phyloP scores from a whole-genome alignment of 2,113 vertebrate species.

The Podilymbus podiceps region DNA sequence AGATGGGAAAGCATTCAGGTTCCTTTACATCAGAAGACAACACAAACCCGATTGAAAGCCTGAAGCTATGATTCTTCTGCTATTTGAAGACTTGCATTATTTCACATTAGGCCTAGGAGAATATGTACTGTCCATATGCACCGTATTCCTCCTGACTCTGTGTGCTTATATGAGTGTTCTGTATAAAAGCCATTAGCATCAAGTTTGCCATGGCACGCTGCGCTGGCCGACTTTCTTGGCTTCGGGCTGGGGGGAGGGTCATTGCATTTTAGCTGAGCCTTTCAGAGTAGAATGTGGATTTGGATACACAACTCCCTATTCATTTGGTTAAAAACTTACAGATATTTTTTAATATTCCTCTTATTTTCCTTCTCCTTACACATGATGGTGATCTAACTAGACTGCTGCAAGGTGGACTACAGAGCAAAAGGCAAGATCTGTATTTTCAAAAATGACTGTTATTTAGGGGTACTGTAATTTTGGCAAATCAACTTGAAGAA shows the following conservation, averaged over 20 bases:
- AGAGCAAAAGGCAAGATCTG: background rate
- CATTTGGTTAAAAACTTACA: background rate
- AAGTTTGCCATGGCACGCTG: background rate
- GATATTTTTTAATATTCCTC: background rate
- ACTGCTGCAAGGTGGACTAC: background rate
- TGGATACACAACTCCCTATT: background rate
- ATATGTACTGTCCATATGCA: background rate
- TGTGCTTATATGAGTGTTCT: background rate
- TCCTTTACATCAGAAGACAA: background rate
- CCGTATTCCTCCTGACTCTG: background rate
- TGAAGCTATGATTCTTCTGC: background rate
- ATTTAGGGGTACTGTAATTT: background rate
- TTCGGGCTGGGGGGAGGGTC: background rate
- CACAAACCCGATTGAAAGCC: background rate
- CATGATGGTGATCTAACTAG: background rate
- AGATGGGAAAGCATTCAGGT: background rate
- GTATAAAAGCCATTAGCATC: background rate
- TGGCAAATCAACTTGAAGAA: background rate
- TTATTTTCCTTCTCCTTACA: background rate
- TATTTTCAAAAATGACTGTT: background rate
- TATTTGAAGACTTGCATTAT: background rate
- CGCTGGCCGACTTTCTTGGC: background rate
- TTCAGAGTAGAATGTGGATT: background rate
- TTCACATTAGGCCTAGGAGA: background rate
- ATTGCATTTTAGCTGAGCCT: background rate